These are phyloP conservation scores for Eurosta solidaginis DNA, from an alignment of 1,140 invertebrate genomes.

Conservation along the genomic window DNA sequence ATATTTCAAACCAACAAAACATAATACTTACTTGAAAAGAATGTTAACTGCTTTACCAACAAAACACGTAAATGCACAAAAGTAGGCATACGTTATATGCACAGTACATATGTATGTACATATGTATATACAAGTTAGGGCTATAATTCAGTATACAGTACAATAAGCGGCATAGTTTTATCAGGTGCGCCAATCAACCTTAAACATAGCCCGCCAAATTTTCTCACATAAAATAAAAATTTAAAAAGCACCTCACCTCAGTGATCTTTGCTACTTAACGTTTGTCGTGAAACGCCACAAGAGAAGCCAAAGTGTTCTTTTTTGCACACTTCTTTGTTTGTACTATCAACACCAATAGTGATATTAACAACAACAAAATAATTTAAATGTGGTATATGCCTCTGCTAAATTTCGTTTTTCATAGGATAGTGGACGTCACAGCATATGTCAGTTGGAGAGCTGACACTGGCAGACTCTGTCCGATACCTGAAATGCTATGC, in stretches of 20 bases:
- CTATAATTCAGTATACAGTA: too few species aligned
- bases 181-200: slow-evolving; percentile 24
- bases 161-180: neutral
- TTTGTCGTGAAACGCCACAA: too few species aligned
- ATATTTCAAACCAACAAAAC: neutral
- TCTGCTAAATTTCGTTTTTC: neutral
- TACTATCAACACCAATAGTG: neutral
- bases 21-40: neutral
- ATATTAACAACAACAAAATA: neutral
- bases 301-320: too few species aligned
- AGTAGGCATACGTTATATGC: too few species aligned
- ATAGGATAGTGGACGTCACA: neutral
- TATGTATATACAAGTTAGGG: neutral
- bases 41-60: neutral
- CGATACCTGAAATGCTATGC: neutral
- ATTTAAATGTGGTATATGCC: too few species aligned
- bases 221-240: slow-evolving; percentile 28
- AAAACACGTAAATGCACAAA: neutral
- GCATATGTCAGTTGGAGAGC: neutral
- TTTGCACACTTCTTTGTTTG: neutral
- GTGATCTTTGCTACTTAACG: slow-evolving; percentile 6
- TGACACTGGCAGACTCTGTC: neutral
- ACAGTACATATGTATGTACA: too few species aligned
- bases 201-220: slow-evolving; percentile 17
- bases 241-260: slow-evolving; percentile 20